Base-by-base conservation (phyloP, 2,888 invertebrate species). In the Hecatera dysodea region DNA sequence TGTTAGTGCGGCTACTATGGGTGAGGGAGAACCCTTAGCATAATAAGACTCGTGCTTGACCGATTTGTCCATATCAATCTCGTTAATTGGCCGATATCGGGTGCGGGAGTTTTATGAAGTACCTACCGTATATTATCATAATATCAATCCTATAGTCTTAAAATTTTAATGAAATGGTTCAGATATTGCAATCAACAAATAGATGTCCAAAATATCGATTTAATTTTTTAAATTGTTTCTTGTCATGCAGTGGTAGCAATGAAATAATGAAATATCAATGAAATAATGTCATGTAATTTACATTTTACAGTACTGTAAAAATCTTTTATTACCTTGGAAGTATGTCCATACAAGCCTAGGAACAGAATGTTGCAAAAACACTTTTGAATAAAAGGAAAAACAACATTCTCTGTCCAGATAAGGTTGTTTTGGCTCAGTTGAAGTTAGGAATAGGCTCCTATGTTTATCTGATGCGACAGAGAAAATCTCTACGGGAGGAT, bases 391-490 rank as follows among this genome's bases (percentile, higher is more conserved):
- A 29, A 29, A 29, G 29, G 29, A 29, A 29, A 29, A 29, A 29
- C 29, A 29, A 29, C 29, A 29, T 6, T 29, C 29, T 29, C 29
- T 29, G 33, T 33, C 17, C 22, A 57, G 36, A 57, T 39, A 57
- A 57, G 22, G 59, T 62, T 66, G 52, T 70, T 66, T 66, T 60
- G 55, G 44, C 63, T 63, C 50, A 59, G 59, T 22, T 33, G 59
- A 55, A 60, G 42, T 63, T 42, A 42, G 39, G 53, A 64, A 42
- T 42, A 64, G 61, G 39, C 44, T 69, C 50, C 44, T 33, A 55
- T 50, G 63, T 69, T 64, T 67, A 60, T 71, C 63, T 67, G 63
- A 55, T 66, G 27, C 24, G 66, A 48, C 44, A 46, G 48, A 39
- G 29, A 22, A 48, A 70, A 66, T 66, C 66, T 60, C 65, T 48